Percentiles rank a stretch among this genome's conserved stretches.
Conservation (phyloP, 35 echinoderm and acorn worm genomes). For the Hemicentrotus pulcherrimus region DNA sequence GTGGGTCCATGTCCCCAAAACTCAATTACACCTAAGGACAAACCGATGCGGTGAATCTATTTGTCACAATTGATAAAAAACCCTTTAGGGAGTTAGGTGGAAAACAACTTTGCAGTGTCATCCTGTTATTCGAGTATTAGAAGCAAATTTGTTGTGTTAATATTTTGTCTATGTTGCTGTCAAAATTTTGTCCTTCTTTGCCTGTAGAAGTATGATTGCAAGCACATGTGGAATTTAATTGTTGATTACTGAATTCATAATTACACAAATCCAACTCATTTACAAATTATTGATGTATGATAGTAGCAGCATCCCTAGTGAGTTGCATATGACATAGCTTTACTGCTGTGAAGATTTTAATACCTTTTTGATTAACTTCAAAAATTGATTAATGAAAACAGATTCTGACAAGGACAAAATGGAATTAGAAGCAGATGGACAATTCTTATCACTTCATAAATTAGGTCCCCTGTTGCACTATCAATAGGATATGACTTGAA, state of each 20-base stretch:
- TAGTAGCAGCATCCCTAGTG: not conserved
- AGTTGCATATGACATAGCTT: not conserved
- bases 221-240: not conserved
- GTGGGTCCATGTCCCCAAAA: constrained; percentile 4
- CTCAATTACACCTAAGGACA: constrained; percentile 4
- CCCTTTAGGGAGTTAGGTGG: not conserved
- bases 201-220: not conserved
- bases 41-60: not conserved
- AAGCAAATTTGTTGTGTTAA: not conserved
- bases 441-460: too few species aligned
- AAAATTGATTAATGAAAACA: not conserved
- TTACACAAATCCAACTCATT: not conserved
- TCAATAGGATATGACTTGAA: too few species aligned
- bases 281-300: not conserved
- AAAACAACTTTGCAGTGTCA: constrained; percentile 3
- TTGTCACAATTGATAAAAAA: not conserved
- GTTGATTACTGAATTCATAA: not conserved
- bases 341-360: not conserved
- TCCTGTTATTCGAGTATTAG: not conserved
- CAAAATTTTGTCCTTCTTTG: not conserved
- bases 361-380: not conserved
- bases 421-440: too few species aligned
- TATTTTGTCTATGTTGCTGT: not conserved
- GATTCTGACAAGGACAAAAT: not conserved
- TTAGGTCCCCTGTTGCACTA: too few species aligned